phyloP scores from a whole-genome alignment of 2,113 vertebrate species.

The Macaca fascicularis region DNA sequence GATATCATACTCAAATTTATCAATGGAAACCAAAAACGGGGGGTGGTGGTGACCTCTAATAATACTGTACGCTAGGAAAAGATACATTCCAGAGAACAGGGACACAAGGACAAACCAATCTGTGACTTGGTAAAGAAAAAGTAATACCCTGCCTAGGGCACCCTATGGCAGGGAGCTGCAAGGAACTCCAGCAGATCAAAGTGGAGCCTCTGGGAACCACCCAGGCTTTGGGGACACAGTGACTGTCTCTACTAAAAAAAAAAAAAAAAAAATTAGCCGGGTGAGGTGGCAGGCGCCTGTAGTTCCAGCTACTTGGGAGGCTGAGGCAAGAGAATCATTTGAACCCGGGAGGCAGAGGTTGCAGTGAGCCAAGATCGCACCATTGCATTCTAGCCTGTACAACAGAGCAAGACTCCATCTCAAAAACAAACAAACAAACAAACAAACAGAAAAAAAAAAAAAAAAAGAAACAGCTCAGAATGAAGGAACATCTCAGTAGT shows the following conservation, averaged over 20 bases:
- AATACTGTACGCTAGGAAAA: neutral
- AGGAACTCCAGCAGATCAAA: neutral
- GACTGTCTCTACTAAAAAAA: too few species aligned
- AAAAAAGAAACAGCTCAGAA: neutral
- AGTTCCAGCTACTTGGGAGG: too few species aligned
- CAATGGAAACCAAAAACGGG: neutral
- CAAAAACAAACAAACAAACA: too few species aligned
- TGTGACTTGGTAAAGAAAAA: neutral
- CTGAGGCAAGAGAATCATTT: too few species aligned
- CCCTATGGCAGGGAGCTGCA: neutral
- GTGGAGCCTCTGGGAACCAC: neutral
- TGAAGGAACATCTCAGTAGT: neutral
- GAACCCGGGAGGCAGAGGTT: too few species aligned
- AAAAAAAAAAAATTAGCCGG: too few species aligned
- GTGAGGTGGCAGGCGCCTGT: rapidly evolving
- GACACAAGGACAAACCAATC: neutral
- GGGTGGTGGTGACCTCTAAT: neutral
- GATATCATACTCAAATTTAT: neutral
- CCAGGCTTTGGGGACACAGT: neutral
- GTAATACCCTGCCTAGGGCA: neutral
- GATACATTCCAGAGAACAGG: neutral
- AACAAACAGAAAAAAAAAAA: rapidly evolving
- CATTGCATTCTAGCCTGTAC: too few species aligned
- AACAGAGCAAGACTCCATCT: too few species aligned
- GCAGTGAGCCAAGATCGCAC: too few species aligned